Evolutionary conservation across 2,888 invertebrate genomes (phyloP), one percentile per base, ranked within the genome.

Genomic region (Macrophya annulata): DNA sequence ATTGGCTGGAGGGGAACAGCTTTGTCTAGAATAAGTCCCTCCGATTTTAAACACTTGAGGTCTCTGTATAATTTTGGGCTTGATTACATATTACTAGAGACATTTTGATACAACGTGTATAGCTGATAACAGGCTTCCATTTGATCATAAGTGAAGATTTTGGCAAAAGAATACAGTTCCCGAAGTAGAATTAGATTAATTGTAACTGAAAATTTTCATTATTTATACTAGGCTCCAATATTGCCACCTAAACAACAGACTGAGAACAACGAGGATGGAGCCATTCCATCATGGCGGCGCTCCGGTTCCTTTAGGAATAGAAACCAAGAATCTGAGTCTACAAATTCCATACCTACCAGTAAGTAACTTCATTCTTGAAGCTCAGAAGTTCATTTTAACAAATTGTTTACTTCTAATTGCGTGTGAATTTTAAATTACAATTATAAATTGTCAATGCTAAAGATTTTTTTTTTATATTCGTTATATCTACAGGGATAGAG

Each of bases 281-380:
- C 95, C 87, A 94, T 95, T 90, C 95, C 96, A 88, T 95, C 96
- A 62, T 96, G 96, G 96, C 94, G 96, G 92, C 95, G 96, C 89
- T 95, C 95, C 86, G 94, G 95, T 87, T 95, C 95, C 72, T 94
- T 95, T 86, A 94, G 95, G 90, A 94, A 93, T 91, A 93, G 94
- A 88, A 94, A 94, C 89, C 94, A 94, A 89, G 94, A 94, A 90
- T 94, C 94, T 86, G 94, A 94, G 90, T 93, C 94, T 89, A 94
- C 94, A 90, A 95, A 95, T 92, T 94, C 94, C 90, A 93, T 95
- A 92, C 92, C 94, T 90, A 92, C 92, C 84, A 91, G 93, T 93
- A 89, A 90, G 92, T 89, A 9, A 21, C 88, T 59, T 90, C 86
- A 1, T 21, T 1, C 3, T 59, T 59, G 21, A 59, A 59, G 8